These are phyloP conservation scores for Eustalomyia histrio DNA, from an alignment of 2,888 invertebrate species.

Conservation along the genomic window DNA sequence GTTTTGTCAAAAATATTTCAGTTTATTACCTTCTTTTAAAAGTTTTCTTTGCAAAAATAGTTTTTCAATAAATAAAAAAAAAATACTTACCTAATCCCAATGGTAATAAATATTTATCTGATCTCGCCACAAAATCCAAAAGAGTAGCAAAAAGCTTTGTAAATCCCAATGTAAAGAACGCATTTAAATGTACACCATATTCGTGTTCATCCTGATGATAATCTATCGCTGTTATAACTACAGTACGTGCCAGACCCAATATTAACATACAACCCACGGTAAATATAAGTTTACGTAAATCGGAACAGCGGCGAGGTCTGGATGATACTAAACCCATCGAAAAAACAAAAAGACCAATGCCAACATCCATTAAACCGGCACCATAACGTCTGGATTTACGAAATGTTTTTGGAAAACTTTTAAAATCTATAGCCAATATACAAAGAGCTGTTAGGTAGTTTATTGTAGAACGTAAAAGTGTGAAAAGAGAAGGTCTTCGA, in stretches of 20 bases:
- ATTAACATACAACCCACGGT: conserved; percentile 80
- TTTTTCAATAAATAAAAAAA: too few species aligned
- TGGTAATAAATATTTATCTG: conserved; percentile 76
- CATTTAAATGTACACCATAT: conserved; percentile 99
- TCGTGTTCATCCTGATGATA: conserved; percentile 95
- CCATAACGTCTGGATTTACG: conserved; percentile 94
- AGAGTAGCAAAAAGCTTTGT: conserved; percentile 87
- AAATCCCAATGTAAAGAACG: conserved; percentile 94
- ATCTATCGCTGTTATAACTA: conserved; percentile 83
- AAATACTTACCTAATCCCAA: conserved; percentile 77
- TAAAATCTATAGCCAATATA: conserved; percentile 97
- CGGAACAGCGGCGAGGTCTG: conserved; percentile 73
- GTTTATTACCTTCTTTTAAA: too few species aligned
- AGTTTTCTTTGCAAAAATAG: too few species aligned
- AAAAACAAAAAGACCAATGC: conserved; percentile 93
- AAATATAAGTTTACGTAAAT: conserved; percentile 69
- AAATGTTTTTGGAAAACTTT: conserved; percentile 89
- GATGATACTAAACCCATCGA: conserved; percentile 88
- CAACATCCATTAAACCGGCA: conserved; percentile 95
- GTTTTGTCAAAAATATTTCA: too few species aligned
- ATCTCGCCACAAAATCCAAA: conserved; percentile 64
- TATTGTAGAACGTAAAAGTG: conserved; percentile 85
- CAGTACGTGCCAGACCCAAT: conserved; percentile 84
- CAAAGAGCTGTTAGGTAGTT: conserved; percentile 88
- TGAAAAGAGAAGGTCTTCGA: conserved; percentile 81